phyloP scores from a whole-genome alignment of 2,797 vertebrate species.

The Odontamblyopus rebecca region DNA sequence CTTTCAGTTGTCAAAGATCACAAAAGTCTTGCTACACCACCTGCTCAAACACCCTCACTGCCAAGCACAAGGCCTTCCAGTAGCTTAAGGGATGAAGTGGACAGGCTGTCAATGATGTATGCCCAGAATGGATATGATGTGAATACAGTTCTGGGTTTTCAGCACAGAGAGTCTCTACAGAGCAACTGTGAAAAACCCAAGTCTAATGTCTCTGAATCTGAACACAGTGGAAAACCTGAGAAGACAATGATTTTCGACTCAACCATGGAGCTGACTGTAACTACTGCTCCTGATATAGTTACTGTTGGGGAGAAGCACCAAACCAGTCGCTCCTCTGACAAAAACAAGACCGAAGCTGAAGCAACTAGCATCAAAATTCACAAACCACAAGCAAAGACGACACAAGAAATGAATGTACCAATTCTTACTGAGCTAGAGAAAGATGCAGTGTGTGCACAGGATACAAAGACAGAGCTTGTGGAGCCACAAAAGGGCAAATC shows the following conservation, averaged over 20 bases:
- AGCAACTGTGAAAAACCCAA: constrained; percentile 5
- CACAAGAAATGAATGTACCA: background rate
- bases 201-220: constrained; percentile 8
- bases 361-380: background rate
- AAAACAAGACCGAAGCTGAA: constrained; percentile 22
- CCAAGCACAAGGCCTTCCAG: constrained; percentile 14
- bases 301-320: constrained; percentile 62
- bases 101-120: constrained; percentile 29
- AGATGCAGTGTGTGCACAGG: background rate
- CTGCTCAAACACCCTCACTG: background rate
- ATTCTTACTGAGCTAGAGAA: background rate
- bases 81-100: constrained; percentile 38
- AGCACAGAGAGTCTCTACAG: constrained; percentile 5
- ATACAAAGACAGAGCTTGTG: background rate
- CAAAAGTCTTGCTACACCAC: constrained; percentile 7
- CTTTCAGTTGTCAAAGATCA: constrained; percentile 25
- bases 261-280: constrained; percentile 75
- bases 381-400: background rate
- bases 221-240: constrained; percentile 33
- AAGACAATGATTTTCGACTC: constrained; percentile 59
- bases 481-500: constrained; percentile 9
- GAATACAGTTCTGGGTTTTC: constrained; percentile 8
- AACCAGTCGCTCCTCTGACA: constrained; percentile 13
- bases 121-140: constrained; percentile 32
- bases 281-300: constrained; percentile 58